phyloP scores from a whole-genome alignment of 2,797 vertebrate species.

The Merluccius polli region DNA sequence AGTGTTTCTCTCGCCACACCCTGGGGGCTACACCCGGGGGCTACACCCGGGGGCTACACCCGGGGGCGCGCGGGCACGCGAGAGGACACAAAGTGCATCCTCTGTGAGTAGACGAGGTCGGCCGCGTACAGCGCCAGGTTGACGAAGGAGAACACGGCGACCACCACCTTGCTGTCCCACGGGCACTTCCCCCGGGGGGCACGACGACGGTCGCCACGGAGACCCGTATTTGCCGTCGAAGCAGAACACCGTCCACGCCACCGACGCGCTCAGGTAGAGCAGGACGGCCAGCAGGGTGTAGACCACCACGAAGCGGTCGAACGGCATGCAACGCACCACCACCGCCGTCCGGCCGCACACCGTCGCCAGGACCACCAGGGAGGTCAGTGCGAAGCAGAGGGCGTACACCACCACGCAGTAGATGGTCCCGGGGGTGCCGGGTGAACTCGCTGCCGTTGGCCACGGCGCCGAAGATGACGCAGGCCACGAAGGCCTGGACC shows the following conservation, averaged over 20 bases:
- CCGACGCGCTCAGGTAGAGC: slow-evolving; percentile 84
- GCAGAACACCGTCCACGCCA: slow-evolving; percentile 91
- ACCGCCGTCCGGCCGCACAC: slow-evolving; percentile 75
- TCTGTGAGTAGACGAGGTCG: slow-evolving; percentile 86
- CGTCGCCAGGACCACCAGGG: slow-evolving; percentile 77
- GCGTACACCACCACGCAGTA: slow-evolving; percentile 87
- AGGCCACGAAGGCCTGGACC: slow-evolving; percentile 86
- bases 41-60: background rate
- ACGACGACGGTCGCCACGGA: slow-evolving; percentile 72
- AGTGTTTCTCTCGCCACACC: too few relatives aligned
- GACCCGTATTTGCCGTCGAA: slow-evolving; percentile 89
- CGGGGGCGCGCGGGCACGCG: slow-evolving; percentile 23
- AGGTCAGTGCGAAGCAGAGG: slow-evolving; percentile 78
- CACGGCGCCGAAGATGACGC: slow-evolving; percentile 85
- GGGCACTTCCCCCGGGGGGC: slow-evolving; percentile 79
- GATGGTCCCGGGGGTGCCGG: slow-evolving; percentile 73
- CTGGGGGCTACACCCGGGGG: background rate
- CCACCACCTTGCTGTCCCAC: slow-evolving; percentile 90
- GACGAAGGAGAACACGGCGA: slow-evolving; percentile 84
- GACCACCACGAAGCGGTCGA: slow-evolving; percentile 81
- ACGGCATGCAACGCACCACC: slow-evolving; percentile 76
- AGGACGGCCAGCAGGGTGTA: slow-evolving; percentile 83
- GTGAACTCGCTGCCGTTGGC: slow-evolving; percentile 78
- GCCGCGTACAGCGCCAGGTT: slow-evolving; percentile 82
- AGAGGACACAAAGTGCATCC: slow-evolving; percentile 70